phyloP scores from a whole-genome alignment of 2,113 vertebrate genomes.

The Trogon surrucura region DNA sequence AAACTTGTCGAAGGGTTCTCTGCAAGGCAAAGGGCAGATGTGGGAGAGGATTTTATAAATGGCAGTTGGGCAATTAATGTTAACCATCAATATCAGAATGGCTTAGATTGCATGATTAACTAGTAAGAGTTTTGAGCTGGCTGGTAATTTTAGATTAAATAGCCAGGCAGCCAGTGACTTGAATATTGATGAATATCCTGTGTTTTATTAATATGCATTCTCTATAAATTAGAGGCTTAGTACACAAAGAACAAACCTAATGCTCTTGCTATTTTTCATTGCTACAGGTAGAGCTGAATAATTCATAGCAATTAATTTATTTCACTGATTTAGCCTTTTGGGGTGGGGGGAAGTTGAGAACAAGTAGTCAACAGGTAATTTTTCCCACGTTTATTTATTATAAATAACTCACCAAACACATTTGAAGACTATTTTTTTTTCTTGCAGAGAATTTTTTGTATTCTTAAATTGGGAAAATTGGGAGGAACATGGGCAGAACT shows the following conservation, averaged over 20 bases:
- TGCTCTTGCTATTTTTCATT: conserved; percentile 71
- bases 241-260: conserved; percentile 72
- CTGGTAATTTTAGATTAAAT: conserved; percentile 74
- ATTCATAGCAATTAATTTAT: conserved; percentile 72
- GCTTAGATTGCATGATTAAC: conserved; percentile 72
- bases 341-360: background rate
- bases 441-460: background rate
- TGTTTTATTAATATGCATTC: conserved; percentile 73
- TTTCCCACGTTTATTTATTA: conserved; percentile 35
- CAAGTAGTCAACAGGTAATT: conserved; percentile 54
- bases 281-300: conserved; percentile 71
- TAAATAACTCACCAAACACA: conserved; percentile 22
- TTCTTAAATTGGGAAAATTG: background rate
- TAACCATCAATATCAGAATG: conserved; percentile 67
- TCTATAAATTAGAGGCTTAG: conserved; percentile 70
- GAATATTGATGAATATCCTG: conserved; percentile 71
- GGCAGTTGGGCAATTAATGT: conserved; percentile 65
- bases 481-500: background rate
- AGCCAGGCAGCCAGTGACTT: conserved; percentile 65
- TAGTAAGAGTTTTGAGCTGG: conserved; percentile 69
- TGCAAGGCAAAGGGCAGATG: background rate
- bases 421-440: background rate
- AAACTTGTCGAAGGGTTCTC: background rate
- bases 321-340: conserved; percentile 68
- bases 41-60: conserved; percentile 47